These are phyloP conservation scores for Fragum sueziense DNA, from an alignment of 2,888 invertebrate species.

Conservation along the genomic window DNA sequence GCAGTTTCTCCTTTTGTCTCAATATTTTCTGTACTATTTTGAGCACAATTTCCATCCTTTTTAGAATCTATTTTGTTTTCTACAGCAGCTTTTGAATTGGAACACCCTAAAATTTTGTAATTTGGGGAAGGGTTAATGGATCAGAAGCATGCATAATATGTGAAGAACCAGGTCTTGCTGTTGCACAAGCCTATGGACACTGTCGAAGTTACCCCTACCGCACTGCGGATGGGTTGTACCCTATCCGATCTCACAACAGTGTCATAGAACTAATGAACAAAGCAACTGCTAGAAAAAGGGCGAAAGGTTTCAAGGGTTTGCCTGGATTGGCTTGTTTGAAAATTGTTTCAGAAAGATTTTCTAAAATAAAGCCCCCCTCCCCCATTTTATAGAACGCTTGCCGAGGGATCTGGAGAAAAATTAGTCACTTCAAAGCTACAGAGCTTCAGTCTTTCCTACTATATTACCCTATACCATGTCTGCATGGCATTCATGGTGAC, in stretches of 20 bases:
- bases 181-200: slow-evolving; percentile 37
- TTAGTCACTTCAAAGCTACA: slow-evolving; percentile 58
- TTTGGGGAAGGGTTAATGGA: too few species aligned
- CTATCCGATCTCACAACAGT: slow-evolving; percentile 8
- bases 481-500: slow-evolving; percentile 46
- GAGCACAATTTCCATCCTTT: too few species aligned
- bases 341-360: slow-evolving; percentile 24
- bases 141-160: slow-evolving; percentile 54
- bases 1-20: too few species aligned
- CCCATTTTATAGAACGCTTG: slow-evolving; percentile 50
- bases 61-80: too few species aligned
- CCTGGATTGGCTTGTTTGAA: slow-evolving; percentile 32
- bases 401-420: slow-evolving; percentile 59
- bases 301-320: slow-evolving; percentile 39
- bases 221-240: background rate
- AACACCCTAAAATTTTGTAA: too few species aligned
- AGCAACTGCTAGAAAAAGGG: slow-evolving; percentile 23
- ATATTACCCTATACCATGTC: slow-evolving; percentile 53
- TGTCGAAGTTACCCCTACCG: slow-evolving; percentile 35
- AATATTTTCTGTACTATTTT: too few species aligned
- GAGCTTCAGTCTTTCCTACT: slow-evolving; percentile 60
- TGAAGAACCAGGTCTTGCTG: slow-evolving; percentile 56
- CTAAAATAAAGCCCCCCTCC: slow-evolving; percentile 46
- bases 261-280: slow-evolving; percentile 27
- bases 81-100: too few species aligned